Evolutionary conservation across 1,140 invertebrate genomes (phyloP), one percentile per base, ranked within the genome.

Genomic region (Rhagoletis pomonella): DNA sequence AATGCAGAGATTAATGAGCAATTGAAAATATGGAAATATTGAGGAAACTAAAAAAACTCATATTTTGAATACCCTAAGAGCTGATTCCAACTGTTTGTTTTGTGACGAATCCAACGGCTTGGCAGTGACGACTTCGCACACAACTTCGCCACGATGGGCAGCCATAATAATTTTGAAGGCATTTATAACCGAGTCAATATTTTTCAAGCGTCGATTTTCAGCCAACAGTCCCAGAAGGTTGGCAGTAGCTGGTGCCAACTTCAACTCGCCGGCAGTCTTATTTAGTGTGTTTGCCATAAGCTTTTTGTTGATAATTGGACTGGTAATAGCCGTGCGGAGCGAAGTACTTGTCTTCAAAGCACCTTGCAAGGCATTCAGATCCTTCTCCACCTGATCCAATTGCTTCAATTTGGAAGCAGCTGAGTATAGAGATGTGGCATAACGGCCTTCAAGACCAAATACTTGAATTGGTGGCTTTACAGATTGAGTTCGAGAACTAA

Each of bases 371-470:
- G 95, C 95, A 9, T 95, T 90, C 60, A 99, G 94, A 92, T 99
- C 99, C 90, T 98, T 98, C 93, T 99, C 98, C 58, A 99, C 97
- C 88, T 94, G 94, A 90, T 99, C 97, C 88, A 99, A 94, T 88
- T 96, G 94, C 89, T 99, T 99, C 93, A 96, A 94, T 94, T 99
- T 99, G 17, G 95, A 94, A 4, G 98, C 98, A 87, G 99, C 99
- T 81, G 98, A 99, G 91, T 97, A 99, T 69, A 99, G 94, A 29
- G 99, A 98, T 77, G 96, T 96, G 17, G 98, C 99, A 95, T 99
- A 99, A 90, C 98, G 96, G 85, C 99, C 99, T 92, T 99, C 98
- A 90, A 99, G 93, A 19, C 99, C 98, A 94, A 98, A 99, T 59
- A 99, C 95, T 94, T 98, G 97, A 87, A 99, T 93, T 87, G 98